Conservation (phyloP, 2,888 invertebrate genomes). For the Dascillus cervinus region DNA sequence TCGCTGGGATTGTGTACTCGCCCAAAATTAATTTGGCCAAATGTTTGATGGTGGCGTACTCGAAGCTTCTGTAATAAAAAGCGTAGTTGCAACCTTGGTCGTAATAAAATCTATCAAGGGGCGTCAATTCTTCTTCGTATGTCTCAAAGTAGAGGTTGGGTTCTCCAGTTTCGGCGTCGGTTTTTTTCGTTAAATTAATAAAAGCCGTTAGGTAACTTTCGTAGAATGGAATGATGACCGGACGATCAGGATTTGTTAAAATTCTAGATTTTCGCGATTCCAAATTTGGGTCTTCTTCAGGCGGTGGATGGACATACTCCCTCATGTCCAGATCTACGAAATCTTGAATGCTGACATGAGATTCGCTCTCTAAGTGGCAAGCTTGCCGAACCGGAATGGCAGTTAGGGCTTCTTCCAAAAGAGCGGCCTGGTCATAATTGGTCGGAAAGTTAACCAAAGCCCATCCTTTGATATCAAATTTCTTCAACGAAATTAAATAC, state of each 20-base stretch:
- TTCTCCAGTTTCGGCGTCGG: slow-evolving; percentile 36
- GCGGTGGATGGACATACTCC: slow-evolving; percentile 12
- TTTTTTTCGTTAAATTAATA: slow-evolving; percentile 43
- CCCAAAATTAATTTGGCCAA: slow-evolving; percentile 40
- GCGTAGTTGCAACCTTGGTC: slow-evolving; percentile 51
- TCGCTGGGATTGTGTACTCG: slow-evolving; percentile 34
- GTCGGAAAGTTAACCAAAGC: slow-evolving; percentile 58
- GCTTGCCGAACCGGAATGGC: slow-evolving; percentile 45
- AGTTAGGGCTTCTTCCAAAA: slow-evolving; percentile 53
- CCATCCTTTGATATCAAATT: slow-evolving; percentile 49
- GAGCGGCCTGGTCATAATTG: slow-evolving; percentile 49
- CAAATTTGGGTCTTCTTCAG: slow-evolving; percentile 35
- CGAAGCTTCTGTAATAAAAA: slow-evolving; percentile 50
- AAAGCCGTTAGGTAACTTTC: slow-evolving; percentile 53
- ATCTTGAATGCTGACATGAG: slow-evolving; percentile 22
- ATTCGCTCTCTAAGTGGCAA: slow-evolving; percentile 3
- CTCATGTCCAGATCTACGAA: slow-evolving; percentile 22
- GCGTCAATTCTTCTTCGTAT: slow-evolving; percentile 41
- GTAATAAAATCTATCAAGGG: slow-evolving; percentile 53
- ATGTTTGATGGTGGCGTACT: slow-evolving; percentile 46
- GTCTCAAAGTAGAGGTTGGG: slow-evolving; percentile 6
- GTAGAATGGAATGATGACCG: slow-evolving; percentile 35
- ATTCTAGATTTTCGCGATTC: slow-evolving; percentile 46
- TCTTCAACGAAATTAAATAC: slow-evolving; percentile 48
- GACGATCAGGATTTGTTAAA: slow-evolving; percentile 46